A percentile compares a stretch with the other conserved stretches of the same genome.
phyloP scores from a whole-genome alignment of 2,113 vertebrate genomes.

The Nerophis ophidion region DNA sequence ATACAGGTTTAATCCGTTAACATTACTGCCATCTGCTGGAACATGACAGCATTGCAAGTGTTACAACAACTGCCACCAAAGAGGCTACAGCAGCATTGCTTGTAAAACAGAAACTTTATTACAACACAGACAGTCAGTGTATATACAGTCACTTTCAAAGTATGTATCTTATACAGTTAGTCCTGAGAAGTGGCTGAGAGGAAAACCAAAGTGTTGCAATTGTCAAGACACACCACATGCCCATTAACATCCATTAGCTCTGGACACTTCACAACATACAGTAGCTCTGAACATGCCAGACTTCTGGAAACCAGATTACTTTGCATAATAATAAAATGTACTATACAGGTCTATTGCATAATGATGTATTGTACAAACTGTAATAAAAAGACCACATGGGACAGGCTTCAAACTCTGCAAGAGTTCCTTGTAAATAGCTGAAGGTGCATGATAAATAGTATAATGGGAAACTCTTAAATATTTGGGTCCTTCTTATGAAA shows the following conservation, averaged over 20 bases:
- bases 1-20: slow-evolving; percentile 8
- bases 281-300: slow-evolving; percentile 55
- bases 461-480: background rate
- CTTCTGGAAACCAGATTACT: slow-evolving; percentile 32
- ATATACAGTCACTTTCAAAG: slow-evolving; percentile 51
- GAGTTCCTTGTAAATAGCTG: slow-evolving; percentile 11
- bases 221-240: slow-evolving; percentile 43
- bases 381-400: slow-evolving; percentile 12
- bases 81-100: background rate
- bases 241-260: slow-evolving; percentile 39
- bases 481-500: slow-evolving; percentile 14
- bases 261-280: slow-evolving; percentile 51
- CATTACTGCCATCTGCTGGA: slow-evolving; percentile 47
- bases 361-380: slow-evolving; percentile 46
- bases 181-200: slow-evolving; percentile 38
- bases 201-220: slow-evolving; percentile 36
- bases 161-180: slow-evolving; percentile 34
- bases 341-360: slow-evolving; percentile 61
- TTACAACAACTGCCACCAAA: background rate
- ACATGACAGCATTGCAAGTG: background rate
- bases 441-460: slow-evolving; percentile 18
- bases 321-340: slow-evolving; percentile 62
- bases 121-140: slow-evolving; percentile 44
- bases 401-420: background rate
- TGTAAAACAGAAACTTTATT: slow-evolving; percentile 63